Percentiles rank a stretch among this genome's conserved stretches.
These are phyloP conservation scores for Oenanthe oenanthe DNA, from an alignment of 2,113 vertebrate species.

Conservation along the genomic window DNA sequence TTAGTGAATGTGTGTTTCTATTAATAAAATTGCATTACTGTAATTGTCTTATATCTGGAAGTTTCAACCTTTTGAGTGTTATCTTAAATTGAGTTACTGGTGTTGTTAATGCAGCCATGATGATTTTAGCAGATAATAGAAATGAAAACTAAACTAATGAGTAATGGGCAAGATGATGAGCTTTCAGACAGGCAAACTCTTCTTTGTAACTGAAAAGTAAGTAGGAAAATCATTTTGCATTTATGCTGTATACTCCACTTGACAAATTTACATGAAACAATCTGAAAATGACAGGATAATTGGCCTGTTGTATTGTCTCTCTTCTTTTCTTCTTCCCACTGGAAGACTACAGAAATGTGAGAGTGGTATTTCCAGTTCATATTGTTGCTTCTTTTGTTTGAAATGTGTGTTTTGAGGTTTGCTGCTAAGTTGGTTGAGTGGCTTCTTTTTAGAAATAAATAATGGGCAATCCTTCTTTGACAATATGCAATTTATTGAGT, in stretches of 20 bases:
- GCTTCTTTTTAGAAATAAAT: neutral
- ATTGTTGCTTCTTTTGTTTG: neutral
- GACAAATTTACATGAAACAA: neutral
- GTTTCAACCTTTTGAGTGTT: neutral
- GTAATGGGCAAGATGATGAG: neutral
- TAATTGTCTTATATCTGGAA: neutral
- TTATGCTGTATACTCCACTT: neutral
- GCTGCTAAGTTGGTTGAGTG: neutral
- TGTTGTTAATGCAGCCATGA: neutral
- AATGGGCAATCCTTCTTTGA: neutral
- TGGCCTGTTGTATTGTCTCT: neutral
- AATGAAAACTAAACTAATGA: neutral
- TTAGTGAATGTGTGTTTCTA: neutral
- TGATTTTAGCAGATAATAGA: neutral
- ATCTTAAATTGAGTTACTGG: neutral
- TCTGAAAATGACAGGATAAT: neutral
- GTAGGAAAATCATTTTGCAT: neutral
- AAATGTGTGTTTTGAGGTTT: neutral
- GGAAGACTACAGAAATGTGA: neutral
- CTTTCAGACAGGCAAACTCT: neutral
- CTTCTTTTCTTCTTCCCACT: neutral
- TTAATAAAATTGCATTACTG: neutral
- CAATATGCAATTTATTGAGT: neutral
- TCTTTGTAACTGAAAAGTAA: neutral
- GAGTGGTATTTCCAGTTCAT: neutral